Base-by-base conservation (phyloP, 2,797 vertebrate genomes). In the Synanceia verrucosa region DNA sequence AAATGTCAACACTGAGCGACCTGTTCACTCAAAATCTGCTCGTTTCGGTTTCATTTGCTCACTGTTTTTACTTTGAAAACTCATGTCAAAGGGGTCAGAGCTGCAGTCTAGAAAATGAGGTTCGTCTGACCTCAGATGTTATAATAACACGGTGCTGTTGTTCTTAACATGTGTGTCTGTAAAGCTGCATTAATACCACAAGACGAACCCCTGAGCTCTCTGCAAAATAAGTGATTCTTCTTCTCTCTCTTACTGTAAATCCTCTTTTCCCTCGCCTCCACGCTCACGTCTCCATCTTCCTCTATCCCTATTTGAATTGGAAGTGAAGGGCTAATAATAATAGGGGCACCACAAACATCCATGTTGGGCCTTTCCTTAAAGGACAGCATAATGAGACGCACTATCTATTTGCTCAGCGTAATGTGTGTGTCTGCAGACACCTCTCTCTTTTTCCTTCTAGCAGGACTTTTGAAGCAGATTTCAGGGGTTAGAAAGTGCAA, bases 331-430 rank as follows among this genome's bases (percentile, higher is more conserved):
- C 75, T 86, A 78, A 87, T 91, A 86, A 90, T 85, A 90, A 81
- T 79, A 86, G 77, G 77, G 79, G 81, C 83, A 86, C 81, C 90
- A 90, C 88, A 92, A 91, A 91, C 80, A 87, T 82, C 78, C 79
- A 56, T 71, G 80, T 72, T 91, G 76, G 63, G 86, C 85, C 84
- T 90, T 91, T 86, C 78, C 89, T 94, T 93, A 93, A 94, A 93
- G 89, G 92, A 94, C 90, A 84, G 89, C 85, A 90, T 95, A 94
- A 94, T 94, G 93, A 94, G 93, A 89, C 85, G 23, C 87, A 90
- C 81, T 86, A 91, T 91, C 90, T 95, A 92, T 94, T 94, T 95
- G 92, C 91, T 86, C 89, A 88, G 89, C 10, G 69, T 94, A 94
- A 94, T 93, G 88, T 92, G 91, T 94, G 91, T 94, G 91, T 92